Evolutionary conservation across 92 coral and sea anemone species (phyloP), one percentile per base, ranked within the genome.

Genomic region (Zoanthus gigantus): DNA sequence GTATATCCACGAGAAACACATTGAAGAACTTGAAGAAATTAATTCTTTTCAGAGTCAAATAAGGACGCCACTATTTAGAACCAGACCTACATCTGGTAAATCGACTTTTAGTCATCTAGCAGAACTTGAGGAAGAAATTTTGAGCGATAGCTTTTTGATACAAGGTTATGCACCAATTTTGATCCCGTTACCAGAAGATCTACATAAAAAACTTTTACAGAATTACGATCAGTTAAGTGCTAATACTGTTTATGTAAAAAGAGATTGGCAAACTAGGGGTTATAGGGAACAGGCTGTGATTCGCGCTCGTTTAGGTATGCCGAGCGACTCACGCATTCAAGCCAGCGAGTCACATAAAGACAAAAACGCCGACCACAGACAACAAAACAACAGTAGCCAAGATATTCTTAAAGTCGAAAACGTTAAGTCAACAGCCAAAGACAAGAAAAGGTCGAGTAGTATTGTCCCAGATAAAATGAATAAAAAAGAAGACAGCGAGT

Each of bases 181-280:
- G 9, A 83, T 96, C 74, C 82, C 94, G 10, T 83, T 96, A 58
- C 98, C 99, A 66, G 98, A 89, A 75, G 97, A 96, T 47, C 77
- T 96, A 57, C 90, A 83, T 52, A 91, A 91, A 11, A 92, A 93
- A 77, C 93, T 96, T 2, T 85, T 93, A 58, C 87, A 90, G 76
- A 95, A 95, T 90, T 96, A 86, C 94, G 98, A 96, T 29, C 95
- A 96, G 60, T 88, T 96, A 68, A 91, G 94, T 66, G 90, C 93
- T 7, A 88, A 86, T 54, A 93, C 96, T 58, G 95, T 95, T 11
- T 94, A 93, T 56, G 90, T 94, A 37, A 96, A 92, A 54, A 90
- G 99, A 78, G 97, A 95, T 81, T 97, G 99, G 99, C 99, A 97
- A 78, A 97, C 98, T 6, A 92, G 94, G 11, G 92, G 99, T 37